Evolutionary conservation across 64 coral and sea anemone genomes (phyloP).

Genomic region (Montipora capricornis): DNA sequence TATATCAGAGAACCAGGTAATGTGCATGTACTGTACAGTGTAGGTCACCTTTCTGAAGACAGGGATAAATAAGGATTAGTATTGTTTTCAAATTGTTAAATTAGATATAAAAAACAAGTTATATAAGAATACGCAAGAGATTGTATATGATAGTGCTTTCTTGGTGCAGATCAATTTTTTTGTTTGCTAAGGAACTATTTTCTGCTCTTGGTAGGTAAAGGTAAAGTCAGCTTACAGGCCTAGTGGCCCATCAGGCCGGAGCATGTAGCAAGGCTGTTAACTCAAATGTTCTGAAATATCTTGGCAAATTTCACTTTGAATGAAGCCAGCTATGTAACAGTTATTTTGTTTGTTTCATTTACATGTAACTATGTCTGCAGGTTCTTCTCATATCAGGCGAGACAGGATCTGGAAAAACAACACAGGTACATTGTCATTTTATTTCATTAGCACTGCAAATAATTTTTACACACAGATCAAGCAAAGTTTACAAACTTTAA

Average conservation of each 20-base stretch:
- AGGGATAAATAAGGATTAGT: too few relatives aligned
- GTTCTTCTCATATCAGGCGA: slow-evolving; percentile 96
- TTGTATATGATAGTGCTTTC: too few relatives aligned
- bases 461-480: neutral
- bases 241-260: too few relatives aligned
- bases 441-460: neutral
- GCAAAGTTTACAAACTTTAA: neutral
- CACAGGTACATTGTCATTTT: slow-evolving; percentile 61
- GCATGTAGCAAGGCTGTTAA: neutral
- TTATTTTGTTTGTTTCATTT: neutral
- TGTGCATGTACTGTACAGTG: neutral
- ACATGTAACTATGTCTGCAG: slow-evolving; percentile 26
- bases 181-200: too few relatives aligned
- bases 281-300: neutral
- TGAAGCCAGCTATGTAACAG: neutral
- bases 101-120: too few relatives aligned
- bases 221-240: too few relatives aligned
- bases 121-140: too few relatives aligned
- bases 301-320: too few relatives aligned
- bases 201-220: too few relatives aligned
- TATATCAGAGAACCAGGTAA: slow-evolving; percentile 84
- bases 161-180: too few relatives aligned
- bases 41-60: too few relatives aligned
- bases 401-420: slow-evolving; percentile 98
- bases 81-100: too few relatives aligned